These are phyloP conservation scores for Sebastolobus alascanus DNA, from an alignment of 2,797 vertebrate species.

Conservation along the genomic window DNA sequence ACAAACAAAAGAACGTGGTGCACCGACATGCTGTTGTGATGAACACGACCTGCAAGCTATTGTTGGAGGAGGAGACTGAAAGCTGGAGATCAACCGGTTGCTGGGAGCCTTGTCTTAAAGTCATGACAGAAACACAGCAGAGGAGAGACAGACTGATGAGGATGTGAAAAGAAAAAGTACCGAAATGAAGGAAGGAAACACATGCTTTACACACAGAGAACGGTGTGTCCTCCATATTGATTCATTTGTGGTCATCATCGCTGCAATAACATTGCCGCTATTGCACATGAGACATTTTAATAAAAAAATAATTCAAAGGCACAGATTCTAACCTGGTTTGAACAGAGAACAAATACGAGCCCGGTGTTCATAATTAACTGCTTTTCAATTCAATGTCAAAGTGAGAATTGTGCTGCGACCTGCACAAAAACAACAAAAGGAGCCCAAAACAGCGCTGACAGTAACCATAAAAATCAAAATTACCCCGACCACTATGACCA, in stretches of 20 bases:
- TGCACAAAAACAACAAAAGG: constrained; percentile 57
- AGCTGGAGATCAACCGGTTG: constrained; percentile 55
- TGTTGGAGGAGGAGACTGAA: constrained; percentile 40
- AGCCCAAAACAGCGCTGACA: constrained; percentile 63
- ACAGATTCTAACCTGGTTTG: not conserved
- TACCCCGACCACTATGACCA: constrained; percentile 37
- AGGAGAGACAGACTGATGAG: constrained; percentile 34
- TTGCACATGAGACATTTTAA: not conserved
- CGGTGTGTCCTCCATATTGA: constrained; percentile 9
- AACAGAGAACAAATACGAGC: not conserved
- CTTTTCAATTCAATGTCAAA: constrained; percentile 50
- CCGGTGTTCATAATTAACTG: constrained; percentile 36
- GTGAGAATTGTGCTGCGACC: constrained; percentile 49
- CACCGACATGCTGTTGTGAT: constrained; percentile 31
- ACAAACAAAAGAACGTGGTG: constrained; percentile 34
- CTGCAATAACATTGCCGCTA: not conserved
- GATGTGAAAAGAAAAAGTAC: constrained; percentile 41
- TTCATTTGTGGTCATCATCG: constrained; percentile 33
- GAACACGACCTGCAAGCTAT: constrained; percentile 48
- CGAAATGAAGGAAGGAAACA: constrained; percentile 31
- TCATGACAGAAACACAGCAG: constrained; percentile 37
- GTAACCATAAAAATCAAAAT: constrained; percentile 64
- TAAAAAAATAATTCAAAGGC: constrained; percentile 5
- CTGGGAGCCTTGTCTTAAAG: constrained; percentile 47
- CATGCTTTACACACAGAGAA: constrained; percentile 31